Conservation (phyloP, 2,797 vertebrate genomes). For the Pseudochirops corinnae region DNA sequence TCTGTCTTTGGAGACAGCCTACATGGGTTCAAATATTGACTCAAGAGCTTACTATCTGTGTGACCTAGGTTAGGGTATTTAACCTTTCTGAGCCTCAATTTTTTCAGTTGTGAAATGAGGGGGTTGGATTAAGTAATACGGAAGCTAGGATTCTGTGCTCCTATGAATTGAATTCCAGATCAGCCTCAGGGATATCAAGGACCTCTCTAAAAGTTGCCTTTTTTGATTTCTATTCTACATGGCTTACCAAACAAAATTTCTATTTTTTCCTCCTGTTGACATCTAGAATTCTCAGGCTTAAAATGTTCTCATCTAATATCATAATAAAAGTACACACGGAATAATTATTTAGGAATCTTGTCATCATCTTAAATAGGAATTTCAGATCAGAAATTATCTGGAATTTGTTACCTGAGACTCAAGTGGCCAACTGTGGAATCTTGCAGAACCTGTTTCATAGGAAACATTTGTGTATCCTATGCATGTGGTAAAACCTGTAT, state of each 20-base stretch:
- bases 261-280: background rate
- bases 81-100: background rate
- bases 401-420: background rate
- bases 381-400: background rate
- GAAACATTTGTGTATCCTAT: background rate
- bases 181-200: background rate
- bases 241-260: background rate
- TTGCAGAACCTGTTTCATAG: background rate
- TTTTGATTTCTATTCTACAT: background rate
- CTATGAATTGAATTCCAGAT: background rate
- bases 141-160: background rate
- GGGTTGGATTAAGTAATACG: background rate
- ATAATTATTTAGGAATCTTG: background rate
- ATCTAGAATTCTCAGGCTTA: background rate
- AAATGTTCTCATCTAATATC: background rate
- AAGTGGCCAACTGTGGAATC: background rate
- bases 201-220: background rate
- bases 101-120: background rate
- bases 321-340: background rate
- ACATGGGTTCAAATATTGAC: background rate
- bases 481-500: background rate
- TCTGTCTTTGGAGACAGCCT: background rate
- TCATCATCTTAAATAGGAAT: background rate
- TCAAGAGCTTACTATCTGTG: background rate
- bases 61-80: background rate